These are phyloP conservation scores for Maconellicoccus hirsutus DNA, from an alignment of 1,140 invertebrate genomes.

Conservation along the genomic window DNA sequence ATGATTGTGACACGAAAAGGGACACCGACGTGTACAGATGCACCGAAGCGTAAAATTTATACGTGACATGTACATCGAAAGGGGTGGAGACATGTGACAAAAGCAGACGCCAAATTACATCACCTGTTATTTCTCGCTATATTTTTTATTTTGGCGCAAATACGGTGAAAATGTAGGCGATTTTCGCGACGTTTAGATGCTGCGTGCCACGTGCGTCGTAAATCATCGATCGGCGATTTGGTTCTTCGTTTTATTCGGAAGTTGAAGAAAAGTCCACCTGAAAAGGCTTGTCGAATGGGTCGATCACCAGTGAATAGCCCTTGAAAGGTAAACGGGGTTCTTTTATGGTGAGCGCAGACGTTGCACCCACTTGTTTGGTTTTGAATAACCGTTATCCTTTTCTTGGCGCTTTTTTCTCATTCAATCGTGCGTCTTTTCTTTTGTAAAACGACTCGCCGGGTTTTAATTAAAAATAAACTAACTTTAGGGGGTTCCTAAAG, in stretches of 20 bases:
- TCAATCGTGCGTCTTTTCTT: background rate
- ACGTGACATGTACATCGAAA: background rate
- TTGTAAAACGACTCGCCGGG: background rate
- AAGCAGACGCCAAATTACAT: background rate
- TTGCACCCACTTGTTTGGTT: background rate
- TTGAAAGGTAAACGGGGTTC: background rate
- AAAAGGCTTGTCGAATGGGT: background rate
- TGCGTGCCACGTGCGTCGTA: too few species aligned
- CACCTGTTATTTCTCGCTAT: slow-evolving; percentile 1
- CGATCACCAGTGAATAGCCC: background rate
- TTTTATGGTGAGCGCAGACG: background rate
- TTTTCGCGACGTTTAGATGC: background rate
- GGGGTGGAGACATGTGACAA: background rate
- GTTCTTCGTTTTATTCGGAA: too few species aligned
- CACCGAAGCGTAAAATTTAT: background rate
- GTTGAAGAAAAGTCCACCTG: too few species aligned
- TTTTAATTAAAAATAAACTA: slow-evolving; percentile 6
- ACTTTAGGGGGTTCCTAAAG: background rate
- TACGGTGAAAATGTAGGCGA: too few species aligned
- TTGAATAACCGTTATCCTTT: slow-evolving; percentile 4
- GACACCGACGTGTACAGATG: too few species aligned
- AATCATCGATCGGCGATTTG: too few species aligned
- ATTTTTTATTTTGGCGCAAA: too few species aligned
- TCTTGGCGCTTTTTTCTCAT: too few species aligned
- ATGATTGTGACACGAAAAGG: too few species aligned